Conservation (phyloP, 2,888 invertebrate species). For the Platerodrilus igneus region DNA sequence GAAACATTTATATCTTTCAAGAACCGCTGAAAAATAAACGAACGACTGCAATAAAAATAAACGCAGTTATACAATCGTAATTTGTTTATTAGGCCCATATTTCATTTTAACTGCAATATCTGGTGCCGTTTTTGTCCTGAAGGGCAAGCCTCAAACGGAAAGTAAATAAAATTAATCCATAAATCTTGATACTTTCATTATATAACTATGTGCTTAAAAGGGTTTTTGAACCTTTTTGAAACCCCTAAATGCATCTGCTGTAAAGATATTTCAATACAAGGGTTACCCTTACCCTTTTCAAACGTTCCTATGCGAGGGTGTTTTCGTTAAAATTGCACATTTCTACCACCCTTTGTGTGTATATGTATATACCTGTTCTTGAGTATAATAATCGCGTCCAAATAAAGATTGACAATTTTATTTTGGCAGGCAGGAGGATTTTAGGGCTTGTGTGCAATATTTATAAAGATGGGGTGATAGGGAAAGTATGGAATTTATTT, state of each 20-base stretch:
- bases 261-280: constrained; percentile 21
- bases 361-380: too few species aligned
- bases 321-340: constrained; percentile 24
- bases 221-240: constrained; percentile 17
- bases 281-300: constrained; percentile 18
- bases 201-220: constrained; percentile 18
- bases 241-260: constrained; percentile 19
- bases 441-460: too few species aligned
- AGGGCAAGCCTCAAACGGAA: neutral
- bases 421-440: too few species aligned
- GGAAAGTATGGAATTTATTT: too few species aligned
- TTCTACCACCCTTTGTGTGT: constrained; percentile 17
- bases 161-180: too few species aligned
- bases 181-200: constrained; percentile 11
- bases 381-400: too few species aligned
- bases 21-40: too few species aligned
- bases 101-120: neutral
- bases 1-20: too few species aligned
- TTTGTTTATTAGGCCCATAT: constrained; percentile 8
- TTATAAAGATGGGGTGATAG: too few species aligned
- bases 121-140: neutral
- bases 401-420: too few species aligned
- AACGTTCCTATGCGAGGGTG: constrained; percentile 20
- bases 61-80: constrained; percentile 3
- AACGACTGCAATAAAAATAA: constrained; percentile 7